Evolutionary conservation across 2,888 invertebrate species (phyloP).

Genomic region (Scaptomyza flava): DNA sequence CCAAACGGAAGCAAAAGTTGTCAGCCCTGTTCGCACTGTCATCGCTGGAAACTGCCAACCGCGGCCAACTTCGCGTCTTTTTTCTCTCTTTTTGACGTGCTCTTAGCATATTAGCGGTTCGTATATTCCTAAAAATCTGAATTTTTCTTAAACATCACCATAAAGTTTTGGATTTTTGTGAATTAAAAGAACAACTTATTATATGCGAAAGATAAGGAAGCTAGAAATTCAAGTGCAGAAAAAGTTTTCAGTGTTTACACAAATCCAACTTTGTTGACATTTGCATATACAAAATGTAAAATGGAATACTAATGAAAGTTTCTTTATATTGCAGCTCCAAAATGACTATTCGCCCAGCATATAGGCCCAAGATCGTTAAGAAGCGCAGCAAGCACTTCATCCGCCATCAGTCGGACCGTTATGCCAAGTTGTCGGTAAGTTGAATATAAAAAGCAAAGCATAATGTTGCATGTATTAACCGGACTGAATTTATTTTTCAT

Average conservation of each 20-base stretch:
- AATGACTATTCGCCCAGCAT: slow-evolving; percentile 96
- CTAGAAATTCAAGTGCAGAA: slow-evolving; percentile 38
- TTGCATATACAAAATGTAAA: slow-evolving; percentile 17
- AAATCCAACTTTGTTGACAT: slow-evolving; percentile 61
- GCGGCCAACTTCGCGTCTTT: slow-evolving; percentile 74
- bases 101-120: slow-evolving; percentile 80
- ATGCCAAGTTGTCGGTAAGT: slow-evolving; percentile 95
- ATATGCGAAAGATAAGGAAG: slow-evolving; percentile 21
- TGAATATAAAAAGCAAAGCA: slow-evolving; percentile 8
- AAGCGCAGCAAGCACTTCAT: slow-evolving; percentile 99
- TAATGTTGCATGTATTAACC: slow-evolving; percentile 11
- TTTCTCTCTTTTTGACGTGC: slow-evolving; percentile 83
- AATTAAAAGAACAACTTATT: slow-evolving; percentile 23
- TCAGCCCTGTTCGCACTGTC: slow-evolving; percentile 25
- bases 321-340: slow-evolving; percentile 84
- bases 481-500: slow-evolving; percentile 16
- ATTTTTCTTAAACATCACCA: slow-evolving; percentile 70
- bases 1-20: slow-evolving; percentile 51
- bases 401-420: slow-evolving; percentile 99
- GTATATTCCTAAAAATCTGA: slow-evolving; percentile 74
- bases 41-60: slow-evolving; percentile 20
- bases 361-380: slow-evolving; percentile 96
- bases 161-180: slow-evolving; percentile 34
- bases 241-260: background rate
- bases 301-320: slow-evolving; percentile 20